Evolutionary conservation across 1,140 invertebrate species (phyloP).

Genomic region (Atta colombica): DNA sequence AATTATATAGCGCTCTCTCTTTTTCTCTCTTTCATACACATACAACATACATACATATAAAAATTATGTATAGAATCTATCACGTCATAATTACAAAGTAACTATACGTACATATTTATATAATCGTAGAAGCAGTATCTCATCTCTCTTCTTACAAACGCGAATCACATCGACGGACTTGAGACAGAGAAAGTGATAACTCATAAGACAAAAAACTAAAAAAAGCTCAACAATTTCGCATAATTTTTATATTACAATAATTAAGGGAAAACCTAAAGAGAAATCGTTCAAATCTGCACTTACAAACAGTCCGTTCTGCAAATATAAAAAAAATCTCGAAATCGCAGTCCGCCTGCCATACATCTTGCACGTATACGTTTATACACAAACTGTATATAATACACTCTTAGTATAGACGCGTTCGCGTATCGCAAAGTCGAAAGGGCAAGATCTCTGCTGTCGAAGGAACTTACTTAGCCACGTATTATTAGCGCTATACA

Average conservation of each 20-base stretch:
- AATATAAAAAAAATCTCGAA: conserved; percentile 32
- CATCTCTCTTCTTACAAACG: conserved; percentile 64
- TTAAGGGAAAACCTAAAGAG: background rate
- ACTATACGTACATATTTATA: conserved; percentile 79
- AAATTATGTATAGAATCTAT: conserved; percentile 76
- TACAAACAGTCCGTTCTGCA: background rate
- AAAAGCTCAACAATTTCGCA: conserved; percentile 9
- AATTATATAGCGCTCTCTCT: conserved; percentile 6
- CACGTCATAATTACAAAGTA: conserved; percentile 78
- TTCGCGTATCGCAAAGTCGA: background rate
- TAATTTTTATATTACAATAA: conserved; percentile 21
- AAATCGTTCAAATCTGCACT: background rate
- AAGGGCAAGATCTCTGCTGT: background rate
- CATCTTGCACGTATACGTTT: background rate
- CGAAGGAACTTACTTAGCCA: background rate
- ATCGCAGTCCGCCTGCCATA: background rate
- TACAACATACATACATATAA: conserved; percentile 69
- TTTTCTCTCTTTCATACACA: conserved; percentile 22
- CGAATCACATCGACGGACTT: conserved; percentile 61
- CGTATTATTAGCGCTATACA: background rate
- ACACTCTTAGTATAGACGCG: background rate
- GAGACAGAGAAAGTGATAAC: conserved; percentile 16
- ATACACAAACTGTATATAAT: conserved; percentile 6
- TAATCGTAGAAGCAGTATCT: conserved; percentile 69
- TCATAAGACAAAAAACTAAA: background rate